These are phyloP conservation scores for Xestia sexstrigata DNA, from an alignment of 2,888 invertebrate species.

Conservation along the genomic window DNA sequence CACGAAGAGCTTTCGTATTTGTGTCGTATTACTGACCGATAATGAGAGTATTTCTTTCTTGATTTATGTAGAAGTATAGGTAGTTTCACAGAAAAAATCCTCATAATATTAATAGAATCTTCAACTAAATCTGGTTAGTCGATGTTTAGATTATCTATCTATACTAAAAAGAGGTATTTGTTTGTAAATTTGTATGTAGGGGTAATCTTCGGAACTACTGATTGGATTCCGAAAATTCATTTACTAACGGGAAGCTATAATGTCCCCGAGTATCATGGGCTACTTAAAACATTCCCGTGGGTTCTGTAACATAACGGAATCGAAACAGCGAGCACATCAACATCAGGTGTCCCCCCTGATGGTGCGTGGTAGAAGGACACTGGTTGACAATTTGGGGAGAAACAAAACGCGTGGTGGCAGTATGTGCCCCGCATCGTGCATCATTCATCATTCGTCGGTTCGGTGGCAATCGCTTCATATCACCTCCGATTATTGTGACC, in stretches of 20 bases:
- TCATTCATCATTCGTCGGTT: conserved; percentile 10
- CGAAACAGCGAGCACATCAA: too few species aligned
- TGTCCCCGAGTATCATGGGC: too few species aligned
- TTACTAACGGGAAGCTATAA: too few species aligned
- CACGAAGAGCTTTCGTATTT: background rate
- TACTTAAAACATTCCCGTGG: too few species aligned
- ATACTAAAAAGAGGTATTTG: too few species aligned
- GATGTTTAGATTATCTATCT: background rate
- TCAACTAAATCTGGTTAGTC: background rate
- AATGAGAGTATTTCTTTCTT: background rate
- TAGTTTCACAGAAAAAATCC: background rate
- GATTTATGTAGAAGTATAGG: background rate
- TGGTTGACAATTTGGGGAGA: background rate
- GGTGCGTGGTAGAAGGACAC: background rate
- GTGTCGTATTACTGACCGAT: background rate
- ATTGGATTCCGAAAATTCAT: too few species aligned
- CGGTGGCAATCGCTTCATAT: conserved; percentile 29
- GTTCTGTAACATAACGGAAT: too few species aligned
- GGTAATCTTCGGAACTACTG: too few species aligned
- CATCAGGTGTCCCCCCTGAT: background rate
- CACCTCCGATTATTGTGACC: conserved; percentile 21
- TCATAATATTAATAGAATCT: background rate
- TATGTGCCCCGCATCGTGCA: background rate
- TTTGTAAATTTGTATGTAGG: too few species aligned
- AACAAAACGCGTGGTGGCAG: background rate